phyloP scores from a whole-genome alignment of 2,888 invertebrate species.

The Lasioglossum malachurum region DNA sequence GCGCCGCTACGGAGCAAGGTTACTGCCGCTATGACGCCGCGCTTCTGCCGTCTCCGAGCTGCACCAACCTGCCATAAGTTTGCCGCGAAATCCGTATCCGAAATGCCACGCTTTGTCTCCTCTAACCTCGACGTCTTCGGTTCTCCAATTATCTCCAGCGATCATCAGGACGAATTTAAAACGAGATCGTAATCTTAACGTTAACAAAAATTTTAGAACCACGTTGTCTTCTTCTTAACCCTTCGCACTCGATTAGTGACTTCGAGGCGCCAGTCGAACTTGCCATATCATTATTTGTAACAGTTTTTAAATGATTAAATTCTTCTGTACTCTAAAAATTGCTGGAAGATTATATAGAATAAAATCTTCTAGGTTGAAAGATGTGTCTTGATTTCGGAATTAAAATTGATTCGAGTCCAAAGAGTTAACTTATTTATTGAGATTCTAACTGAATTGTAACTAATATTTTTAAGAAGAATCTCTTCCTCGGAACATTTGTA shows the following conservation, averaged over 20 bases:
- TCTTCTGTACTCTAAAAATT: too few species aligned
- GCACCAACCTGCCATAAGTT: constrained; percentile 69
- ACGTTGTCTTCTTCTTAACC: not conserved
- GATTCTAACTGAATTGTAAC: too few species aligned
- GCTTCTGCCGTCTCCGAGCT: constrained; percentile 58
- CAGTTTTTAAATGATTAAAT: too few species aligned
- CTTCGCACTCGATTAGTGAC: too few species aligned
- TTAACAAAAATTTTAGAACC: not conserved
- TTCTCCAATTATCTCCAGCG: not conserved
- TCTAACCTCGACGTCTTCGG: not conserved
- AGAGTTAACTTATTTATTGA: not conserved
- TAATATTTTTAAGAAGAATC: not conserved
- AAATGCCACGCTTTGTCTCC: constrained; percentile 47
- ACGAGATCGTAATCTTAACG: not conserved
- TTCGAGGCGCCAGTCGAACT: too few species aligned
- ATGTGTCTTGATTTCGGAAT: too few species aligned
- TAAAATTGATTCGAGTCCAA: too few species aligned
- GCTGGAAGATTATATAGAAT: too few species aligned
- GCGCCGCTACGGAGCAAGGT: constrained; percentile 68
- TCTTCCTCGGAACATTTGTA: too few species aligned
- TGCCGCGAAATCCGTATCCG: constrained; percentile 49
- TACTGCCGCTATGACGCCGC: constrained; percentile 58
- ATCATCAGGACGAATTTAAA: not conserved
- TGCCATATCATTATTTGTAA: too few species aligned
- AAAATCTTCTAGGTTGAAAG: too few species aligned